Evolutionary conservation across 2,888 invertebrate species (phyloP), one percentile per base, ranked within the genome.

Genomic region (Pogonocherus hispidulus): DNA sequence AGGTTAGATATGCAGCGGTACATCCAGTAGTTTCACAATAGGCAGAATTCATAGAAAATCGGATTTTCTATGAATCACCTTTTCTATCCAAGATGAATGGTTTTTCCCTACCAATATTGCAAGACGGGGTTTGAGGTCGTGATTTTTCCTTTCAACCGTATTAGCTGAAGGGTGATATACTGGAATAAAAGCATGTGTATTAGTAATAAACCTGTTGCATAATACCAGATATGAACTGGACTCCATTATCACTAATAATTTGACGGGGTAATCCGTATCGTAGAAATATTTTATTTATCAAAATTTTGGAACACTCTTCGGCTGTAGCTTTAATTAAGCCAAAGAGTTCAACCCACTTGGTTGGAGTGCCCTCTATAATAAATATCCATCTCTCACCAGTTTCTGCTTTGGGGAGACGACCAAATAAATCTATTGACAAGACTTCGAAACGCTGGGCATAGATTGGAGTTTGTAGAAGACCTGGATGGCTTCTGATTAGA

Each of bases 1-100:
- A n/a, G n/a, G n/a, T n/a, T n/a, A n/a, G n/a, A n/a, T n/a, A n/a
- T n/a, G n/a, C n/a, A n/a, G n/a, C n/a, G n/a, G n/a, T n/a, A n/a
- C n/a, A n/a, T n/a, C n/a, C n/a, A n/a, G 83, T 83, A 3, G 72
- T 68, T 37, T 75, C 68, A 44, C 79, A 78, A 6, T 22, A 47
- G 0, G 79, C 76, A 0, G 80, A 79, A 35, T 84, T n/a, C n/a
- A n/a, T n/a, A n/a, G n/a, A n/a, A n/a, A n/a, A n/a, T n/a, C n/a
- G n/a, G n/a, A n/a, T n/a, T n/a, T n/a, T n/a, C n/a, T 85, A 73
- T 63, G 0, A 82, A 74, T 1, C 85, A 60, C 1, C 79, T 69
- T 0, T 35, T 23, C 32, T 5, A n/a, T 35, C 46, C 46, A 46
- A 16, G 4, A 6, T 16, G 16, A 1, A 46, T 46, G 46, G 16